phyloP scores from a whole-genome alignment of 1,140 invertebrate species.

The Drosophila ficusphila region DNA sequence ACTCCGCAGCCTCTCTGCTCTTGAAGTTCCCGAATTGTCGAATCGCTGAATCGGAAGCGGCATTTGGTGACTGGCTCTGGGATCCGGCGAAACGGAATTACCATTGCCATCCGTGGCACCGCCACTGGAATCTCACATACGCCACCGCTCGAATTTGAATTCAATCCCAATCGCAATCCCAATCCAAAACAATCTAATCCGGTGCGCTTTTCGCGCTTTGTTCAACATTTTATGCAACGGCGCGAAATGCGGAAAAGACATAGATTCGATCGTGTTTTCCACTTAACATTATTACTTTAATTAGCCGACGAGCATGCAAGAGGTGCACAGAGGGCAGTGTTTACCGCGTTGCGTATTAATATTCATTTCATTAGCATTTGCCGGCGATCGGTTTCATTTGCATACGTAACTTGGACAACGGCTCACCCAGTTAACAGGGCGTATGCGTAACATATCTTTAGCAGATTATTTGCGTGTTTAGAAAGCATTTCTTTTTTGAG shows the following conservation, averaged over 20 bases:
- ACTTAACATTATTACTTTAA: conserved; percentile 45
- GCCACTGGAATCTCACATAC: conserved; percentile 41
- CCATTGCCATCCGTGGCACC: conserved; percentile 8
- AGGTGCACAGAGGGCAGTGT: conserved; percentile 18
- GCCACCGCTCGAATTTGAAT: background rate
- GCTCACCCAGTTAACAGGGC: conserved; percentile 40
- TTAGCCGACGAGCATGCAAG: conserved; percentile 20
- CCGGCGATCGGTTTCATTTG: conserved; percentile 33
- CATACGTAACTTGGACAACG: conserved; percentile 49
- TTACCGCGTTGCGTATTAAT: conserved; percentile 32
- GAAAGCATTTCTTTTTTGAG: background rate
- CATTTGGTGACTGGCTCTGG: conserved; percentile 45
- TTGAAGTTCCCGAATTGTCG: conserved; percentile 8
- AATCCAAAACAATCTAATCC: conserved; percentile 20
- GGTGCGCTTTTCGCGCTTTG: conserved; percentile 18
- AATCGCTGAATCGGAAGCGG: conserved; percentile 49
- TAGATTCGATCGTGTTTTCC: conserved; percentile 46
- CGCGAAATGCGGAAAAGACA: conserved; percentile 63
- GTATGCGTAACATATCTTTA: conserved; percentile 27
- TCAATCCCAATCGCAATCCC: conserved; percentile 1
- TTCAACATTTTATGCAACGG: conserved; percentile 56
- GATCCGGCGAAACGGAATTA: conserved; percentile 30
- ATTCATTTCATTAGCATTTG: conserved; percentile 26
- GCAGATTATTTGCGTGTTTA: background rate
- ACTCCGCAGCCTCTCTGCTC: conserved; percentile 51